phyloP scores from a whole-genome alignment of 2,888 invertebrate species.

The Cosmia pyralina region DNA sequence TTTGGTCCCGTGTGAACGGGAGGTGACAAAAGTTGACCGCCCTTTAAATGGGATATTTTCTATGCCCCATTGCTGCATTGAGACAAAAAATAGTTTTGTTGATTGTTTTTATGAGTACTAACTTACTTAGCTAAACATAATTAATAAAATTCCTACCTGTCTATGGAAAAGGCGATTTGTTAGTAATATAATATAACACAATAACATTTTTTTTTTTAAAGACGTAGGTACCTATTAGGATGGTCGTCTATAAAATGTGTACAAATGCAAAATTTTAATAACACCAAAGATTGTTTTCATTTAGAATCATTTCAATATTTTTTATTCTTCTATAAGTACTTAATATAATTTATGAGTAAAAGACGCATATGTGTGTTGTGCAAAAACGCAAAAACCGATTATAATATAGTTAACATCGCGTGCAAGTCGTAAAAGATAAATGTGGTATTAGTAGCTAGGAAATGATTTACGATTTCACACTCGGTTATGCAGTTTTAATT shows the following conservation, averaged over 20 bases:
- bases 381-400: constrained; percentile 24
- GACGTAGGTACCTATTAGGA: rapidly evolving
- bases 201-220: neutral
- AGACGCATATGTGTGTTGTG: neutral
- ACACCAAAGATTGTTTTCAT: neutral
- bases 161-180: neutral
- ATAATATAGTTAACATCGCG: constrained; percentile 39
- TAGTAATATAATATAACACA: neutral
- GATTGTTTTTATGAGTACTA: neutral
- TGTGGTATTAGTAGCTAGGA: constrained; percentile 41
- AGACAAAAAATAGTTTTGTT: neutral
- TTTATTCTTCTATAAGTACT: neutral
- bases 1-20: too few species aligned
- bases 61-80: too few species aligned
- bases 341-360: neutral
- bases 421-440: constrained; percentile 37
- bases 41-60: neutral
- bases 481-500: constrained; percentile 18
- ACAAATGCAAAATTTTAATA: constrained; percentile 21
- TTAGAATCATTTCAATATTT: neutral
- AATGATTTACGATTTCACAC: constrained; percentile 43
- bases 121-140: neutral
- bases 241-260: neutral
- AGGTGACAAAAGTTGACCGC: too few species aligned
- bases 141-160: neutral